Evolutionary conservation across 2,888 invertebrate genomes (phyloP).

Genomic region (Malthinus seriepunctatus): DNA sequence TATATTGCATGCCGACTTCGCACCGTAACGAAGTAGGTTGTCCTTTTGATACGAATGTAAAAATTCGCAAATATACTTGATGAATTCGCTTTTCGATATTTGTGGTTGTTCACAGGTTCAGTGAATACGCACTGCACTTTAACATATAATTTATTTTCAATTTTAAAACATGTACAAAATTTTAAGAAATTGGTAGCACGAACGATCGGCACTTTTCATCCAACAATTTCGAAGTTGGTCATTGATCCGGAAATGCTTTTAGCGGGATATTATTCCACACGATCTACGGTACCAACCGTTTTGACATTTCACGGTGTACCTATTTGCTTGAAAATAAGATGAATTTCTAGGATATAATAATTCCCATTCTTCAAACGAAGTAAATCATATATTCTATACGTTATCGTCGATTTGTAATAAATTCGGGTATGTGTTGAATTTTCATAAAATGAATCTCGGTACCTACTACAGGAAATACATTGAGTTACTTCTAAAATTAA

Average conservation of each 20-base stretch:
- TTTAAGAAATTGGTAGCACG: slow-evolving; percentile 44
- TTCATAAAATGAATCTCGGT: too few relatives aligned
- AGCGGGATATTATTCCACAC: slow-evolving; percentile 48
- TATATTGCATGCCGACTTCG: too few relatives aligned
- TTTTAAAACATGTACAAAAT: slow-evolving; percentile 9
- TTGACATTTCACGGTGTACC: slow-evolving; percentile 47
- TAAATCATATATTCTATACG: too few relatives aligned
- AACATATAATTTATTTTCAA: neutral
- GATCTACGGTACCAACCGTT: slow-evolving; percentile 45
- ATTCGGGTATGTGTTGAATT: too few relatives aligned
- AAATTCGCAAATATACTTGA: too few relatives aligned
- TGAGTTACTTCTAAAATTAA: too few relatives aligned
- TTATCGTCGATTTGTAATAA: too few relatives aligned
- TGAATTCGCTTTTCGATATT: neutral
- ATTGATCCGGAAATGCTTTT: slow-evolving; percentile 51
- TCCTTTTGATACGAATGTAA: too few relatives aligned
- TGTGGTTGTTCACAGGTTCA: neutral
- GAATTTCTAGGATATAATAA: too few relatives aligned
- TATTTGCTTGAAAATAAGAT: slow-evolving; percentile 12
- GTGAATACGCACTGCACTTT: neutral
- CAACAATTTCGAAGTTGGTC: slow-evolving; percentile 30
- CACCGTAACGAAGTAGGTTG: too few relatives aligned
- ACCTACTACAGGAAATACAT: too few relatives aligned
- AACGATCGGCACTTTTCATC: slow-evolving; percentile 39
- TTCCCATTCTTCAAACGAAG: too few relatives aligned